Conservation (phyloP, 2,113 vertebrate species). For the Cervus canadensis region DNA sequence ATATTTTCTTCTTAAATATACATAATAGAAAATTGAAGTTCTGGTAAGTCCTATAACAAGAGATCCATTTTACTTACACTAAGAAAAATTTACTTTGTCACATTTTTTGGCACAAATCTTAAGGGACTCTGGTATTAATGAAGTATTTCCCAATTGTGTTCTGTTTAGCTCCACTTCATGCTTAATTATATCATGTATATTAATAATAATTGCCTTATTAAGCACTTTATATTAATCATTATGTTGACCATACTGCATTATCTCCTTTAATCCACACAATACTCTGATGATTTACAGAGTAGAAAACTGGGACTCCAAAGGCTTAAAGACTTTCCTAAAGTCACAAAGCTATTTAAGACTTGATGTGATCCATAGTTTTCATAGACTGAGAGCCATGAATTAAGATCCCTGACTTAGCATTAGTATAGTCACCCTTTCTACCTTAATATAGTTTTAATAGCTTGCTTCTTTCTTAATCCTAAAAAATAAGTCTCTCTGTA, state of each 20-base stretch:
- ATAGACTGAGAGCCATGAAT: neutral
- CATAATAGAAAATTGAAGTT: neutral
- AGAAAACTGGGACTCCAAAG: neutral
- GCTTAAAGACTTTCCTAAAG: neutral
- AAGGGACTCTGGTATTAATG: neutral
- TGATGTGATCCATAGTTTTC: neutral
- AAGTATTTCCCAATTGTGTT: neutral
- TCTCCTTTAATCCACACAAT: neutral
- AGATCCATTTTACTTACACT: neutral
- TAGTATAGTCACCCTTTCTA: neutral
- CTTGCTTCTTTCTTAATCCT: neutral
- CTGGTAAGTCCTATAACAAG: neutral
- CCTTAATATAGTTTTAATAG: neutral
- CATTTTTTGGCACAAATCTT: neutral
- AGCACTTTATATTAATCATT: neutral
- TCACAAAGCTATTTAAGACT: neutral
- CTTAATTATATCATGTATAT: neutral
- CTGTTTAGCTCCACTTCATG: neutral
- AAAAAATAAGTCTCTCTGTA: neutral
- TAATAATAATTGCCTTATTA: neutral
- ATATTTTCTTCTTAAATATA: neutral
- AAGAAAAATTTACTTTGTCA: neutral
- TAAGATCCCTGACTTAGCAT: neutral
- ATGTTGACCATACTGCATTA: neutral
- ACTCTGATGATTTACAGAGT: slow-evolving; percentile 17